Base-by-base conservation (phyloP, 2,113 vertebrate genomes). In the Eulacestoma nigropectus region DNA sequence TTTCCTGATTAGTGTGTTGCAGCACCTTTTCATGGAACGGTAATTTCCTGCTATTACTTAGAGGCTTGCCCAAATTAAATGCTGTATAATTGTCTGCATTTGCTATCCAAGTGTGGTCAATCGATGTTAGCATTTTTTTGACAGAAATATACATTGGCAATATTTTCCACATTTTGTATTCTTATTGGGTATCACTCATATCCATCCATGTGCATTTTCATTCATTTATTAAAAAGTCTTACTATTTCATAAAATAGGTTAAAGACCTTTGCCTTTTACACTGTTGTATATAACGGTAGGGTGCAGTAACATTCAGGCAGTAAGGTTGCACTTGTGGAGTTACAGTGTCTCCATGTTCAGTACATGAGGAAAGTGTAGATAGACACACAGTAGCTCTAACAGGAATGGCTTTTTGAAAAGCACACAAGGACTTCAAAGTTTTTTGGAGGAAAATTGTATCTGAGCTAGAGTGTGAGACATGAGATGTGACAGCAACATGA, bases 21-120 rank as follows among this genome's bases (percentile, higher is more conserved):
- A 81, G 49, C 47, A 84, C 68, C 73, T 94, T 89, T 90, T 87
- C 26, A 59, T 1, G 4, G 75, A 47, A 37, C 23, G 42, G 56
- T 80, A 41, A 64, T 89, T 91, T 95, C 89, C 76, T 89, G 52
- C 33, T 70, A 60, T 84, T 89, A n/a, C 47, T 50, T 90, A 16
- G 20, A 13, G 1, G 1, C 89, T 92, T 80, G 23, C 30, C 27
- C 81, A 69, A 92, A 80, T 20, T 35, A 49, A 67, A 39, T 73
- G 10, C 19, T 62, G 1, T 42, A 4, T 73, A 42, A 21, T 74
- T 84, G 37, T 55, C 30, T 92, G 15, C 29, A 17, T 87, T 92
- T 93, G 21, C 39, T 59, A 1, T 79, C 41, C n/a, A 39, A 49
- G 10, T 79, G 69, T 16, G 8, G 7, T 14, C 18, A 50, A 16